Base-by-base conservation (phyloP, 2,888 invertebrate species). In the Crocallis elinguaria region DNA sequence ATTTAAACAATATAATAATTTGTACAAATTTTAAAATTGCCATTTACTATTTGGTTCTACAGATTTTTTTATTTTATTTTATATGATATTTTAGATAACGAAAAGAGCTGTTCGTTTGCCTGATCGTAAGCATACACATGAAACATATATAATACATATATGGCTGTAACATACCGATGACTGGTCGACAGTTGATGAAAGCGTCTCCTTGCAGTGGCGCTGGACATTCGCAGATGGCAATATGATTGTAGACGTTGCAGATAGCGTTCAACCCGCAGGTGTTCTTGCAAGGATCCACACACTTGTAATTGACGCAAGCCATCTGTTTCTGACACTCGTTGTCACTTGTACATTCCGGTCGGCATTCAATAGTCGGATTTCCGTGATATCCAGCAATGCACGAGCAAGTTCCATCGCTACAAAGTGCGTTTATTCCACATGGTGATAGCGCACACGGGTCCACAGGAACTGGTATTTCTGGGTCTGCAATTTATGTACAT, bases 161-260 rank as follows among this genome's bases (percentile, higher is more conserved):
- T n/a, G n/a, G n/a, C 29, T 17, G 17, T 51, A 29, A 68, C 69
- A 56, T 71, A 92, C 94, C 88, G 73, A 88, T 78, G 55, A 92
- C 89, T 39, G 83, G 92, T 38, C 92, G 91, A 76, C 96, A 96
- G 57, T 93, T 93, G 57, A 92, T 93, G 73, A 96, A 96, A 16
- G 97, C 96, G 89, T 97, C 96, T 52, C 97, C 97, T 29, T 94
- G 94, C 64, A 94, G 94, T 36, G 95, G 95, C 9, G 92, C 79
- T 11, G 94, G 93, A 77, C 96, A 97, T 56, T 94, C 94, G 77
- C 97, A 97, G 58, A 94, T 94, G 1, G 96, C 96, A 29, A 94
- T 93, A 72, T 96, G 96, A 76, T 95, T 95, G 62, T 95, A 93
- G 1, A 96, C 95, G 56, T 94, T 93, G 74, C 96, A 97, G 59